Evolutionary conservation across 2,797 vertebrate genomes (phyloP), one percentile per base, ranked within the genome.

Genomic region (Typhlichthys eigenmanni): DNA sequence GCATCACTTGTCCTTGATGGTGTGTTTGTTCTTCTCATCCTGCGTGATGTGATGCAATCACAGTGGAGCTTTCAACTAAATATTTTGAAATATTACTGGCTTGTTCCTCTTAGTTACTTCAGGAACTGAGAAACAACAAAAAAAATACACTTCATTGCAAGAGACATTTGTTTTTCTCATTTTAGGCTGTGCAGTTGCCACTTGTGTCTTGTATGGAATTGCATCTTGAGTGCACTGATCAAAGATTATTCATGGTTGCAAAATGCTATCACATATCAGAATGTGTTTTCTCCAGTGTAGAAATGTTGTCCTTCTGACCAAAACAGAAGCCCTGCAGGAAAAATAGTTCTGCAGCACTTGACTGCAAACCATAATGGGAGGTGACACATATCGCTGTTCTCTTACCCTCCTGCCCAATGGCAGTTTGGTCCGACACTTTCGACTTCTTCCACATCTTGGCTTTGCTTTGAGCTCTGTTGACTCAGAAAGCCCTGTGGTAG

Each of bases 371-470:
- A 34, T 32, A 54, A 70, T 11, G 46, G 8, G 24, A 55, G 60
- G 64, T 59, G 48, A 48, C 2, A 5, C 60, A 64, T 43, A 16
- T 55, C 47, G 43, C 54, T 58, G 45, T 69, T 57, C 72, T 85
- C 92, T 92, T 87, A 93, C 92, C 92, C 69, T 84, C 66, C 90
- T 92, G 92, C 87, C 90, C 92, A 32, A 78, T 34, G 82, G 91
- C 91, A 85, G 92, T 90, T 66, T 75, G 80, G 58, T 93, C 91
- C 0, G 85, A 84, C 74, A 88, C 77, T 80, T 92, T 93, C 67
- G 91, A 85, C 82, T 47, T 92, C 83, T 90, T 92, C 87, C 67
- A 89, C 91, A 92, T 92, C 82, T 86, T 91, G 82, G 51, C 24
- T 53, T 75, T 56, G 29, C 78, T 64, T 73, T 38, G 48, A 78